Base-by-base conservation (phyloP, 2,888 invertebrate genomes). In the Chaitophorus viminalis region DNA sequence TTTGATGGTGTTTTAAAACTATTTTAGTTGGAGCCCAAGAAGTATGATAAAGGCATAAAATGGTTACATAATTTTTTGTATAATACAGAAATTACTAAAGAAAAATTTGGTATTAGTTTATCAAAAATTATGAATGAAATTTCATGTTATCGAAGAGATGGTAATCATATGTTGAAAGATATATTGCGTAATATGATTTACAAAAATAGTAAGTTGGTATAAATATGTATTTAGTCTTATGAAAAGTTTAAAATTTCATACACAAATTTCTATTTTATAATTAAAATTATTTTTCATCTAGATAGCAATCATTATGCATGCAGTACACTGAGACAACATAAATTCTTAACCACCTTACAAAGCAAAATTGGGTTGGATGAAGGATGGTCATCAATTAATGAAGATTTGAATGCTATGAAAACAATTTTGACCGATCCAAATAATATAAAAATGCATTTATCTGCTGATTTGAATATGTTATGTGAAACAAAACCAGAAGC, bases 111-210 rank as follows among this genome's bases (percentile, higher is more conserved):
- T 90, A 94, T 96, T 46, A 94, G 96, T 89, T 95, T 96, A 0
- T 94, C 94, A 89, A 96, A 97, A 91, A 93, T 97, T 92, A 93
- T 95, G 79, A 97, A 96, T 90, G 95, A 96, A 89, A 95, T 96
- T 0, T 93, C 96, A 1, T 94, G 95, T 91, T 93, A 94, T 85
- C 95, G 95, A 91, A 92, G 95, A 68, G 93, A 94, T 89, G 97
- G 97, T 4, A 92, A 94, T 90, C 93, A 93, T 89, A 94, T 98
- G 90, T 94, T 94, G 14, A 91, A 92, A 17, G 93, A 94, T 90
- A 91, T 95, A 8, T 92, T 94, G 91, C 93, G 93, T 89, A 93
- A 94, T 78, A 91, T 95, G 88, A 90, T 93, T 76, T 95, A 93
- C 90, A 92, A 91, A 52, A 92, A 93, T 91, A 93, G 94, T 94